Conservation (phyloP, 1,140 invertebrate species). For the Pomacea maculata region DNA sequence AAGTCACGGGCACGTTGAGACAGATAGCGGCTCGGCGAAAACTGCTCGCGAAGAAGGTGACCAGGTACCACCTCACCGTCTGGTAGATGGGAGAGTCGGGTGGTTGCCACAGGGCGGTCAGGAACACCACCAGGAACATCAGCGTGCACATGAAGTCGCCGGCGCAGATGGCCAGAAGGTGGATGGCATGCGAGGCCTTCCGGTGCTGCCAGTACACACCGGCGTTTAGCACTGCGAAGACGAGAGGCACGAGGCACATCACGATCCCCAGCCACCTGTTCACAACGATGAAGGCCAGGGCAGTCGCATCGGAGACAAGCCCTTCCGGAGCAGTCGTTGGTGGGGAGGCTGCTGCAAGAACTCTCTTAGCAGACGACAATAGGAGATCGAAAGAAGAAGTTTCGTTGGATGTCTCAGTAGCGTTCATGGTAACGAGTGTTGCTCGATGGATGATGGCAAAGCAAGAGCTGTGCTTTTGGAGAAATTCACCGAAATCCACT, state of each 20-base stretch:
- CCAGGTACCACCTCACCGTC: slow-evolving; percentile 12
- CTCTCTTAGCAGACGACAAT: neutral
- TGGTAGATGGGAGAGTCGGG: neutral
- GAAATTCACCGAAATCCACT: no score
- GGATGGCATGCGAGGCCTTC: neutral
- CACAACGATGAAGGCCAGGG: neutral
- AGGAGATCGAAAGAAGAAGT: neutral
- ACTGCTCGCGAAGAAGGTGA: slow-evolving; percentile 5
- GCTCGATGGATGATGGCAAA: neutral
- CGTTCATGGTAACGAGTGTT: neutral
- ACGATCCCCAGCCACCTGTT: neutral
- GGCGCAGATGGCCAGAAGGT: slow-evolving; percentile 1
- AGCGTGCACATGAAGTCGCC: slow-evolving; percentile 7
- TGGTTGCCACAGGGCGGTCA: neutral
- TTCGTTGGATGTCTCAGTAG: neutral
- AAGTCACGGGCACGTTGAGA: neutral
- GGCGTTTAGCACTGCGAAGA: slow-evolving; percentile 9
- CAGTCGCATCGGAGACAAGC: neutral
- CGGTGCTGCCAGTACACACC: slow-evolving; percentile 12
- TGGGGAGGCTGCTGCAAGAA: neutral
- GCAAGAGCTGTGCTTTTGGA: no score
- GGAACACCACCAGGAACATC: neutral
- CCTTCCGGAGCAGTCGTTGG: neutral
- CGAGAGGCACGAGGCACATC: neutral
- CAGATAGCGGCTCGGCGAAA: neutral